Base-by-base conservation (phyloP, 2,797 vertebrate species). In the Cyprinella venusta region DNA sequence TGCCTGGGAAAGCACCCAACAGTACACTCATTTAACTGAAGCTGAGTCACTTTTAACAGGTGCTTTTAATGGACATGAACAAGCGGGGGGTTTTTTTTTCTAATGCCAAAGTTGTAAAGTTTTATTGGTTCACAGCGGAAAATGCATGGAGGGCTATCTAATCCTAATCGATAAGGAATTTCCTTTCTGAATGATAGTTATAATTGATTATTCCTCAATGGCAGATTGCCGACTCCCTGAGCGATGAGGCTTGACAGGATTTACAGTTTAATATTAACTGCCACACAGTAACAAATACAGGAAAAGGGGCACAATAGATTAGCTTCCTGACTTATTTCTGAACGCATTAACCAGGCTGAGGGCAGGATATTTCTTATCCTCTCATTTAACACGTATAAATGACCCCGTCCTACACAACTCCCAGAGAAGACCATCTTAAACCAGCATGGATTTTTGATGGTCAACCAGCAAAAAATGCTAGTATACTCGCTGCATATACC, bases 261-360 rank as follows among this genome's bases (percentile, higher is more conserved):
- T 63, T 71, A 80, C 50, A 6, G n/a, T 67, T 85, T 80, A 80
- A 80, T 84, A 80, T 80, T 69, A 80, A 80, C 68, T 80, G 64
- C 40, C 52, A 82, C 50, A 30, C 54, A 50, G 61, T 63, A 69
- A 79, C 76, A 80, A 79, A 84, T 79, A 80, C 61, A 80, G 68
- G 76, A 64, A 86, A 48, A 64, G 6, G 68, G 59, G 21, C 18
- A 79, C 74, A 85, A 81, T 63, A 48, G 50, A 82, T 69, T 64
- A 72, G 24, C 48, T 81, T 59, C 75, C 75, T 52, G 50, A 40
- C 67, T 81, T 65, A 40, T 84, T 67, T 52, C 50, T 68, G 8
- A 64, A 81, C 5, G 67, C 2, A 16, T 72, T 80, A 78, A 45
- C 59, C 38, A 76, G 38, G n/a, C 52, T 61, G 19, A 63, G 19